Evolutionary conservation across 2,797 vertebrate genomes (phyloP), one percentile per base, ranked within the genome.

Genomic region (Potorous gilbertii): DNA sequence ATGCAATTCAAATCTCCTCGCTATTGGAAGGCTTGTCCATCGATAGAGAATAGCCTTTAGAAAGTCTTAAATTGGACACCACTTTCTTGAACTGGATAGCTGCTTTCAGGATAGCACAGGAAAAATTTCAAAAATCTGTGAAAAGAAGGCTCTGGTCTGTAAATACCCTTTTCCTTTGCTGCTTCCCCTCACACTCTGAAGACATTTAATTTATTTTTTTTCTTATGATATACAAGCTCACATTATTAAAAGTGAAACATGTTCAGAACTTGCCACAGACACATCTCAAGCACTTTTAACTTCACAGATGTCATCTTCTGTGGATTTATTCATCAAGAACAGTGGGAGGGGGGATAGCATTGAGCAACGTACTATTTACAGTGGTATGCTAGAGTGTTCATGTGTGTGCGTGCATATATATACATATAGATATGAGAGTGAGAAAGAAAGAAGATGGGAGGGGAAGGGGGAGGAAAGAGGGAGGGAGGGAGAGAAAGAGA

Each of bases 91-190:
- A 90, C 90, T 2, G 18, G 52, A 81, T 40, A 94, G 24, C 90
- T 81, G 50, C 2, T 81, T 90, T 54, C 52, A 54, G 54, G 96
- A 96, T 91, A 90, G 62, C 21, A 94, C 6, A 29, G 40, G 92
- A 93, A 90, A 31, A 94, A 50, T 16, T 29, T 95, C 92, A 62
- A 59, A 94, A 96, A 93, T 93, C 62, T 1, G 28, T 50, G 50
- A 90, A 54, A 93, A 89, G 92, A 59, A 97, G 91, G 34, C 91
- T 96, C 52, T 91, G 54, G 27, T 56, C 62, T 56, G 55, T 28
- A 95, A 96, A 96, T 74, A 92, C 56, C 28, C 14, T 93, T 96
- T 57, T 96, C 54, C 89, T 92, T 96, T 96, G 46, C 93, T 74
- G 56, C 18, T 5, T 96, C 55, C 18, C 1, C 18, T 14, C 91